Evolutionary conservation across 2,888 invertebrate genomes (phyloP).

Genomic region (Poecilus cupreus): DNA sequence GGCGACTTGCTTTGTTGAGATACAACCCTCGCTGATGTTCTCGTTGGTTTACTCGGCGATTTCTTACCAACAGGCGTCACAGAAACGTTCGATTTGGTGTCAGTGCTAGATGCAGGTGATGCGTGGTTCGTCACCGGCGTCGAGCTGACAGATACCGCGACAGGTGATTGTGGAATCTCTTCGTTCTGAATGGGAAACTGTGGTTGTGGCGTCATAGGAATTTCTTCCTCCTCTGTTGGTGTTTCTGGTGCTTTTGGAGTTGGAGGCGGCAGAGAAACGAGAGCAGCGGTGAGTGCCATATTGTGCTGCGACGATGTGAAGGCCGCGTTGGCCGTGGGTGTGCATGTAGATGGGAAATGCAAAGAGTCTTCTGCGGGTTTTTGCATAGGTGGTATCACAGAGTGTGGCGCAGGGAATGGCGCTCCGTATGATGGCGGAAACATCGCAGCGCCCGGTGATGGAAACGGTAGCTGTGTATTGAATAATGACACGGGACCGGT

Average conservation of each 20-base stretch:
- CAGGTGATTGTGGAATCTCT: slow-evolving; percentile 67
- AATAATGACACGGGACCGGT: slow-evolving; percentile 78
- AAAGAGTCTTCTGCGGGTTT: slow-evolving; percentile 76
- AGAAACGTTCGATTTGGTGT: slow-evolving; percentile 71
- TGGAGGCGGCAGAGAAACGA: slow-evolving; percentile 82
- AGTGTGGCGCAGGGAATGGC: slow-evolving; percentile 75
- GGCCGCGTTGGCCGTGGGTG: slow-evolving; percentile 75
- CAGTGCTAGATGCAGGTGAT: slow-evolving; percentile 70
- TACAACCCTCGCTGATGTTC: slow-evolving; percentile 79
- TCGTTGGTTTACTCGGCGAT: slow-evolving; percentile 77
- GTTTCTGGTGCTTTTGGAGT: slow-evolving; percentile 65
- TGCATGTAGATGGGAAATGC: slow-evolving; percentile 77
- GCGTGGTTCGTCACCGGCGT: slow-evolving; percentile 68
- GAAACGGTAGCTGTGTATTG: slow-evolving; percentile 79
- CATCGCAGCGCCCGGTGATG: slow-evolving; percentile 80
- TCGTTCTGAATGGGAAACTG: slow-evolving; percentile 65
- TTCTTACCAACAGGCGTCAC: slow-evolving; percentile 74
- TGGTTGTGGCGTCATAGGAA: slow-evolving; percentile 60
- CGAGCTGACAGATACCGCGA: slow-evolving; percentile 65
- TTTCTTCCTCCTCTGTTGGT: slow-evolving; percentile 55
- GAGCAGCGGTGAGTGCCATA: slow-evolving; percentile 86
- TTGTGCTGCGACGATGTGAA: slow-evolving; percentile 90
- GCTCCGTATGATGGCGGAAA: slow-evolving; percentile 78
- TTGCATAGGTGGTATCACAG: slow-evolving; percentile 75
- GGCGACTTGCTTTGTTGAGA: slow-evolving; percentile 81